A percentile compares a stretch with the other conserved stretches of the same genome.
These are phyloP conservation scores for Aegithalos caudatus DNA, from an alignment of 2,113 vertebrate genomes.

Conservation along the genomic window DNA sequence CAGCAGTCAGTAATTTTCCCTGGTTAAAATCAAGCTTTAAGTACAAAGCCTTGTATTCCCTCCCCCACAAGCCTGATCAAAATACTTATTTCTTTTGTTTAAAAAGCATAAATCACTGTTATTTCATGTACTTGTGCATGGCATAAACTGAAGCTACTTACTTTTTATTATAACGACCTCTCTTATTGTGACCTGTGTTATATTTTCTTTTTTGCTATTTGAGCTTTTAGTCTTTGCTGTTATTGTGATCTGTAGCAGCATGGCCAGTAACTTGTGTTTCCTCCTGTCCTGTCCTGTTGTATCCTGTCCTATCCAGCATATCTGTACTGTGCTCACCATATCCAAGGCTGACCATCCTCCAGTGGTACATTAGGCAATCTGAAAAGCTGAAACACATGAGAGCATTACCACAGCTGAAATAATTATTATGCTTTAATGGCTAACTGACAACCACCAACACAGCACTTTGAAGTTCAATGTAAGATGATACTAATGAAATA, in stretches of 20 bases:
- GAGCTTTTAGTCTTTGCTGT: not conserved
- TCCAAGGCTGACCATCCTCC: not conserved
- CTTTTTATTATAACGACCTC: not conserved
- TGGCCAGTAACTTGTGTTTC: not conserved
- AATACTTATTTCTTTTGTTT: not conserved
- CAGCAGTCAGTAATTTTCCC: slow-evolving; percentile 15
- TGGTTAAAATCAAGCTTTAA: slow-evolving; percentile 30
- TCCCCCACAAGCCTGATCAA: not conserved
- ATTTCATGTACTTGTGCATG: not conserved
- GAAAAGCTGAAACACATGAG: not conserved
- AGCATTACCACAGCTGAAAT: not conserved
- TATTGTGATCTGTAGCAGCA: not conserved
- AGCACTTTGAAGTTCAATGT: not conserved
- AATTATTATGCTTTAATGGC: not conserved
- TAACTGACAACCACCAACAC: not conserved
- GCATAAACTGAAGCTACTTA: not conserved
- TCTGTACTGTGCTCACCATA: not conserved
- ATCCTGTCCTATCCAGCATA: not conserved
- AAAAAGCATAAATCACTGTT: not conserved
- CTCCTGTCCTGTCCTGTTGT: not conserved
- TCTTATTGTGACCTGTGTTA: not conserved
- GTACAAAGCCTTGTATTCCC: not conserved
- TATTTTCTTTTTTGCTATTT: not conserved
- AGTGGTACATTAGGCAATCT: not conserved
- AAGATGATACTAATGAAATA: not conserved